Conservation (phyloP, 2,888 invertebrate genomes). For the Portevinia maculata region DNA sequence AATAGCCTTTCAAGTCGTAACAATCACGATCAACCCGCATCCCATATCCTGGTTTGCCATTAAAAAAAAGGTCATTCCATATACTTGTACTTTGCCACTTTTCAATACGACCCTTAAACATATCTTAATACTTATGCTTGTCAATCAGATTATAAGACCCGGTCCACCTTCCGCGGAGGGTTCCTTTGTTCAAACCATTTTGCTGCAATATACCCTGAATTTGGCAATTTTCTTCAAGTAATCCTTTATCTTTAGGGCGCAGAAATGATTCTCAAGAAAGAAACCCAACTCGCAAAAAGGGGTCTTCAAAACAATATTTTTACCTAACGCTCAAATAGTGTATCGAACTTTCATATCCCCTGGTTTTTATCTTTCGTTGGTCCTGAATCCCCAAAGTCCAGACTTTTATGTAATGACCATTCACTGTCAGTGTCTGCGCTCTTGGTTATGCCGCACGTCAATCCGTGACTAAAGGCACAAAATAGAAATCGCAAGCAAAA, state of each 20-base stretch:
- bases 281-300: conserved; percentile 19
- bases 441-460: conserved; percentile 43
- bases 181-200: conserved; percentile 40
- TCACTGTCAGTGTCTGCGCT: conserved; percentile 27
- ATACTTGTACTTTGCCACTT: conserved; percentile 19
- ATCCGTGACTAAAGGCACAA: conserved; percentile 36
- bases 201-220: conserved; percentile 51
- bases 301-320: conserved; percentile 53
- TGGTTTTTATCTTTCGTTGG: conserved; percentile 1
- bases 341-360: conserved; percentile 27
- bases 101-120: conserved; percentile 37
- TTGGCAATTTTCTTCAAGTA: conserved; percentile 50
- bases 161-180: neutral
- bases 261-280: conserved; percentile 25
- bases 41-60: neutral
- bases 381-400: conserved; percentile 61
- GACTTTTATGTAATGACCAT: conserved; percentile 59
- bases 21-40: conserved; percentile 22
- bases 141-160: conserved; percentile 43
- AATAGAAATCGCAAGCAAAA: conserved; percentile 45
- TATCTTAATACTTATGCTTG: conserved; percentile 46
- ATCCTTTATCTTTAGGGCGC: conserved; percentile 44
- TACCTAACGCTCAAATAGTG: conserved; percentile 42
- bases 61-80: conserved; percentile 39
- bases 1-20: conserved; percentile 54